Conservation (phyloP, 2,113 vertebrate species). For the Stictonetta naevosa region DNA sequence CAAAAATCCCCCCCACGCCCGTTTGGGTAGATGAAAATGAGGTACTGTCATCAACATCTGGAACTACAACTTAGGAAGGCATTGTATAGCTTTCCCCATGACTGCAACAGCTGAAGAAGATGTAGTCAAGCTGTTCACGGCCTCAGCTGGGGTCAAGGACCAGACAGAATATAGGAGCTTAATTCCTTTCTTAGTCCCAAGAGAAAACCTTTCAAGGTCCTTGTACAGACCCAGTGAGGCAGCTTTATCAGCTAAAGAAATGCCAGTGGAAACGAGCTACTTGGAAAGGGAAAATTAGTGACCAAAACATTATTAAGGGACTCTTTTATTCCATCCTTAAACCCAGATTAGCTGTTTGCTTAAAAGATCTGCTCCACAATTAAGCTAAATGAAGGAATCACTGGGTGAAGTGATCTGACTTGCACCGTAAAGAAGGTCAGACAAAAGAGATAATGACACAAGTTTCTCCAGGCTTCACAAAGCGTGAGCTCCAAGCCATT, state of each 20-base stretch:
- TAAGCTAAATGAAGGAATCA: neutral
- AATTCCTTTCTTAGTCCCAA: neutral
- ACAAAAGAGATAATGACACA: fast-evolving
- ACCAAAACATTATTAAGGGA: neutral
- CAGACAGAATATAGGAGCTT: neutral
- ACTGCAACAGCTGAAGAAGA: neutral
- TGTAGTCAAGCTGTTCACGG: neutral
- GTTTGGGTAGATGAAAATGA: neutral
- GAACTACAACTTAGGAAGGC: neutral
- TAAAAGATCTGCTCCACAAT: neutral
- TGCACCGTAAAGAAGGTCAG: neutral
- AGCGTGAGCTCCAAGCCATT: neutral
- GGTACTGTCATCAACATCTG: neutral
- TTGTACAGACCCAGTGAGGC: neutral
- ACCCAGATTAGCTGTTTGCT: neutral
- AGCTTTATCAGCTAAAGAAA: neutral
- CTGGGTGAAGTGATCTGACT: neutral
- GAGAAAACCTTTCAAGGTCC: neutral
- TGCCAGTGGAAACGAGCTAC: neutral
- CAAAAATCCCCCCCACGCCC: neutral
- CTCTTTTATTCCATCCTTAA: neutral
- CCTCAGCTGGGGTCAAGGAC: neutral
- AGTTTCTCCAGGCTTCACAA: neutral
- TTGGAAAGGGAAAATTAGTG: neutral
- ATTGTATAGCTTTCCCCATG: neutral